These are phyloP conservation scores for Lithophane leautieri DNA, from an alignment of 2,888 invertebrate species.

Conservation along the genomic window DNA sequence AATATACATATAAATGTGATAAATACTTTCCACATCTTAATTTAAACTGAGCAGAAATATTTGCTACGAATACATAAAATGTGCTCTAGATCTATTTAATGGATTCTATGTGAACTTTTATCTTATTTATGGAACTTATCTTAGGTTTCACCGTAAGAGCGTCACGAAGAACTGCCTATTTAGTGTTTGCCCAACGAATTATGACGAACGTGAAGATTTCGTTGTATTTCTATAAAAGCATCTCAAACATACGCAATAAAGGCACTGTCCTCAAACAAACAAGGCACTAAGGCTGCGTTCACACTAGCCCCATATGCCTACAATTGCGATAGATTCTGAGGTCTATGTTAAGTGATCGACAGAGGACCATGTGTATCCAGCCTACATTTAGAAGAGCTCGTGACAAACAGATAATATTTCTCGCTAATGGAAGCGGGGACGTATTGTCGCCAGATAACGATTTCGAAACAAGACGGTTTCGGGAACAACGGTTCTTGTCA, in stretches of 20 bases:
- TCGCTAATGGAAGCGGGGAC: conserved; percentile 79
- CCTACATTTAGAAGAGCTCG: conserved; percentile 73
- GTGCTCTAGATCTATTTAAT: conserved; percentile 23
- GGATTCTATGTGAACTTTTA: neutral
- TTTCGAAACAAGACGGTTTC: conserved; percentile 75
- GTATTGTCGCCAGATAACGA: conserved; percentile 74
- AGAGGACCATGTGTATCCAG: conserved; percentile 66
- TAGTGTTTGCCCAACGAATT: conserved; percentile 63
- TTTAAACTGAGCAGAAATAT: conserved; percentile 35
- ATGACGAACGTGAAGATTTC: conserved; percentile 64
- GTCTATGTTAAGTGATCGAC: conserved; percentile 73
- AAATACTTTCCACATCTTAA: conserved; percentile 19
- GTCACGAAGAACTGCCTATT: conserved; percentile 48
- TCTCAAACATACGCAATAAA: conserved; percentile 70
- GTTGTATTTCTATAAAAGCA: conserved; percentile 72
- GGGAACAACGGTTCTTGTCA: conserved; percentile 73
- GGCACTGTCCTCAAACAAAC: conserved; percentile 67
- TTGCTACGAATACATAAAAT: conserved; percentile 29
- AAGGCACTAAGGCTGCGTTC: conserved; percentile 64
- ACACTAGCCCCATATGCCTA: conserved; percentile 65
- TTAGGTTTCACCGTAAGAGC: conserved; percentile 13
- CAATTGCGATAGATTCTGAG: conserved; percentile 57
- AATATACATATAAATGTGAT: conserved; percentile 41
- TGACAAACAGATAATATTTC: conserved; percentile 82
- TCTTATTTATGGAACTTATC: conserved; percentile 40